phyloP scores from a whole-genome alignment of 2,113 vertebrate species.

The Mesembrinibis cayennensis region DNA sequence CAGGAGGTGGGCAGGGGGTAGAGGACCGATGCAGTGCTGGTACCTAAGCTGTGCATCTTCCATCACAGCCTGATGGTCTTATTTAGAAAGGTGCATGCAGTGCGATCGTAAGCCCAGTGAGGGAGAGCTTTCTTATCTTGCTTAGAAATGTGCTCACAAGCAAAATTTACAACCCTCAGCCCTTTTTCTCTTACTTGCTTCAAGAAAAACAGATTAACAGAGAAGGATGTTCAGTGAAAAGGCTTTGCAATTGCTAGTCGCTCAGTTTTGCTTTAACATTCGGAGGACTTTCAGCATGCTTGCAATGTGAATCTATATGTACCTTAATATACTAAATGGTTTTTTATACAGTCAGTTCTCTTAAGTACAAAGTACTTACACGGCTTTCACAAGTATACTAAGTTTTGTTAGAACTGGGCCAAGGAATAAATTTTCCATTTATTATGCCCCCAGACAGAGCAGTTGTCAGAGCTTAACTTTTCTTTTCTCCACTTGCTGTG shows the following conservation, averaged over 20 bases:
- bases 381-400: neutral
- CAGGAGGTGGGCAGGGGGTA: too few species aligned
- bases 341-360: neutral
- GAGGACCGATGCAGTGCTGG: accelerated
- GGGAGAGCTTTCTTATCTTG: neutral
- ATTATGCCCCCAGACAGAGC: constrained; percentile 3
- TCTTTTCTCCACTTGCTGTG: neutral
- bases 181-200: neutral
- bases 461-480: constrained; percentile 20
- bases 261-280: neutral
- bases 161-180: neutral
- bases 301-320: neutral
- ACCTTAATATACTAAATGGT: neutral
- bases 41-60: neutral
- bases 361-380: neutral
- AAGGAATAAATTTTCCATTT: constrained; percentile 27
- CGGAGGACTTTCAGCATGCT: neutral
- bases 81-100: neutral
- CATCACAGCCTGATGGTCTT: accelerated
- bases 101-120: accelerated
- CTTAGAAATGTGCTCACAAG: neutral
- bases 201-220: neutral
- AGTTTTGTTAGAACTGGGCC: neutral
- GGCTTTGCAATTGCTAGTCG: neutral
- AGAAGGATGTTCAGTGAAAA: neutral